Base-by-base conservation (phyloP, 2,797 vertebrate species). In the Phataginus tetradactyla region DNA sequence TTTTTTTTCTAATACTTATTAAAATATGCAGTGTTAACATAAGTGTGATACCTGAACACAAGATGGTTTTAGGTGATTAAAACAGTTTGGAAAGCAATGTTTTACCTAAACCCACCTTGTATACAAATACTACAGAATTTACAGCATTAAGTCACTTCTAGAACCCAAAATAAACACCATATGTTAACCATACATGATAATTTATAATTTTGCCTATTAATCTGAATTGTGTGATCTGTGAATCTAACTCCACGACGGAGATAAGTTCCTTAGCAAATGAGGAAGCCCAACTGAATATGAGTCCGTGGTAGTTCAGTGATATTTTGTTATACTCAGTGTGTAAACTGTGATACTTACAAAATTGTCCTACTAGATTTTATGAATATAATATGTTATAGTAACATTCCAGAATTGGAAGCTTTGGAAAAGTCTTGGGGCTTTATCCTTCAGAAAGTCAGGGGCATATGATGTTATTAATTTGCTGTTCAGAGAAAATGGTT, bases 11-110 rank as follows among this genome's bases (percentile, higher is more conserved):
- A 86, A 92, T 74, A 55, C 57, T n/a, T 64, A 90, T 8, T 94
- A 96, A 96, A 92, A 90, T 83, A 95, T 79, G 34, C 68, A 95
- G 72, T 63, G 95, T 68, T 90, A 90, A 57, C 37, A 0, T 59
- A 72, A 81, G 87, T 86, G 93, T 93, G 71, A 95, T 69, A 39
- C 7, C 20, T 23, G 2, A 34, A 59, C 1, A 49, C 55, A 77
- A 51, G 42, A 45, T 27, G 49, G 49, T 4, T 75, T 75, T 27
- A 53, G 57, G 90, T 88, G 92, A 75, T 87, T 84, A 86, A 66
- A 88, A 75, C 68, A 92, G 83, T 42, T 96, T 74, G 86, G n/a
- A 91, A 86, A 94, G 59, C 13, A 12, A 27, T 63, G 10, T 29
- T n/a, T 55, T 85, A 61, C 23, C 85, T 39, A 79, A 79, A 79